Percentiles rank a stretch among this genome's conserved stretches.
phyloP scores from a whole-genome alignment of 2,797 vertebrate species.

The Myotis findleyi region DNA sequence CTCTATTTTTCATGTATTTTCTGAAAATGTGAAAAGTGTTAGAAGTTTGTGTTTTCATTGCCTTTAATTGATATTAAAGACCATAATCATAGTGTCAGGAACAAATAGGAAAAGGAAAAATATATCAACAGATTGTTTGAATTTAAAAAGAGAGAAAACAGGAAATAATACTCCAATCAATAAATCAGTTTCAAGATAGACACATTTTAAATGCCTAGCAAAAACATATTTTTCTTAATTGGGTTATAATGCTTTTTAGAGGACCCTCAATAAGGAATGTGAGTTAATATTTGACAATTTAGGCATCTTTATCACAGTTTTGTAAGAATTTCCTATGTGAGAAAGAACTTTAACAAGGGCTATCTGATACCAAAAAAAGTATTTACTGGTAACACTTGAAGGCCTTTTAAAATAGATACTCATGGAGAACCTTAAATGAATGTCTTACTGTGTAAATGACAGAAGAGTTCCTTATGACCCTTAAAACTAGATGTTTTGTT shows the following conservation, averaged over 20 bases:
- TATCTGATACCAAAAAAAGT: conserved; percentile 1
- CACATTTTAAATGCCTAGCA: conserved; percentile 7
- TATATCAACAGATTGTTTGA: conserved; percentile 20
- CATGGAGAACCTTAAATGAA: conserved; percentile 32
- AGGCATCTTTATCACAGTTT: conserved; percentile 30
- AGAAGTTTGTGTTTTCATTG: conserved; percentile 46
- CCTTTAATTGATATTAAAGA: conserved; percentile 41
- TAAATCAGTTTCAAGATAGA: conserved; percentile 36
- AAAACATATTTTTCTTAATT: conserved; percentile 59
- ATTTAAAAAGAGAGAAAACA: not conserved
- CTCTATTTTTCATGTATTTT: conserved; percentile 46
- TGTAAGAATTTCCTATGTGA: conserved; percentile 24
- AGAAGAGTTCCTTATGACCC: not conserved
- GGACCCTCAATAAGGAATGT: not conserved
- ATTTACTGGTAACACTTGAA: conserved; percentile 47
- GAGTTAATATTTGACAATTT: conserved; percentile 45
- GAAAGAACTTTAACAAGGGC: conserved; percentile 21
- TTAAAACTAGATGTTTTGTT: conserved; percentile 37
- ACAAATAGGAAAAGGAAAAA: conserved; percentile 43
- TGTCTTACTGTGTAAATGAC: conserved; percentile 11
- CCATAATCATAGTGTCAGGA: not conserved
- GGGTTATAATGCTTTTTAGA: conserved; percentile 18
- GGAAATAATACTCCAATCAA: not conserved
- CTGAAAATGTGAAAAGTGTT: conserved; percentile 48
- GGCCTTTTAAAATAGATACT: conserved; percentile 45